phyloP scores from a whole-genome alignment of 2,888 invertebrate species.

The Merodon equestris region DNA sequence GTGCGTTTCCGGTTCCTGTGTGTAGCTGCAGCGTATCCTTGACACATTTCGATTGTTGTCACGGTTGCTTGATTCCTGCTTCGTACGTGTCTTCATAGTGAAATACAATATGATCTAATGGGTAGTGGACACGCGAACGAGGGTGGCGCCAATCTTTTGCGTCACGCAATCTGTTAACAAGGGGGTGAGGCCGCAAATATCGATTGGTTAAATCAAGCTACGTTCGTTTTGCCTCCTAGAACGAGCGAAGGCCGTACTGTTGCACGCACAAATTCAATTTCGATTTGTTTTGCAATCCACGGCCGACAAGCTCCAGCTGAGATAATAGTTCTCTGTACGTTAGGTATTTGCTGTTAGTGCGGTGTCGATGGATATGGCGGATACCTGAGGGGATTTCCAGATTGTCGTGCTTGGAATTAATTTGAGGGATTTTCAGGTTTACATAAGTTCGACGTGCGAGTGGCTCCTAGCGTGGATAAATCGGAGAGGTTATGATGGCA shows the following conservation, averaged over 20 bases:
- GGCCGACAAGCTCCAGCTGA: too few relatives aligned
- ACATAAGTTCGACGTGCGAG: constrained; percentile 1
- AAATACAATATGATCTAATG: constrained; percentile 45
- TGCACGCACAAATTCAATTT: constrained; percentile 8
- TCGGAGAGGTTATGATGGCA: too few relatives aligned
- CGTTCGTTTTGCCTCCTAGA: too few relatives aligned
- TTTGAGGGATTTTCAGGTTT: neutral
- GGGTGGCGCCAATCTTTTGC: neutral
- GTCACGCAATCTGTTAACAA: constrained; percentile 33
- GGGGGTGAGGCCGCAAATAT: neutral
- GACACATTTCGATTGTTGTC: constrained; percentile 46
- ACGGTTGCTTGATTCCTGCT: constrained; percentile 34
- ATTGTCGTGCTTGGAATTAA: constrained; percentile 19
- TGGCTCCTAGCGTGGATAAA: too few relatives aligned
- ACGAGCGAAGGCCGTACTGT: neutral
- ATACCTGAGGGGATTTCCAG: constrained; percentile 14
- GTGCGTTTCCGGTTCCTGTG: constrained; percentile 1
- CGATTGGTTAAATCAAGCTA: constrained; percentile 22
- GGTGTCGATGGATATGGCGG: too few relatives aligned
- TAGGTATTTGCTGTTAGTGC: too few relatives aligned
- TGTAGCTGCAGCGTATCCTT: constrained; percentile 38
- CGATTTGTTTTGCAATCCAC: too few relatives aligned
- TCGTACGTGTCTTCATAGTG: constrained; percentile 30
- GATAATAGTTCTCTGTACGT: too few relatives aligned
- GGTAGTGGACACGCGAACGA: constrained; percentile 32